Evolutionary conservation across 2,888 invertebrate species (phyloP).

Genomic region (Heliothis peltigera): DNA sequence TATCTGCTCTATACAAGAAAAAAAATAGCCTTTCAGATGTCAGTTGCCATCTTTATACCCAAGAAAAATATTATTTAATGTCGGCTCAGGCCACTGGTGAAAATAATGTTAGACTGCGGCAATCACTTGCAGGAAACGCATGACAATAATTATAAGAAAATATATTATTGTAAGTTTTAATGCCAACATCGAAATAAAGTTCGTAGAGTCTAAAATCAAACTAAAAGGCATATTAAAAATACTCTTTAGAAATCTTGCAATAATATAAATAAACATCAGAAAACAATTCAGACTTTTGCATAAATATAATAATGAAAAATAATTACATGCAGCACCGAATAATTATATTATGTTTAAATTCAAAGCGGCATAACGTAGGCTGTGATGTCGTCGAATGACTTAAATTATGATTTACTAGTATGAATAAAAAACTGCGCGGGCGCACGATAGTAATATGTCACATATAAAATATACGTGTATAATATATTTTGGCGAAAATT

Average conservation of each 20-base stretch:
- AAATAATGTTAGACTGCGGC: slow-evolving; percentile 39
- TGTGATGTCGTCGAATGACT: slow-evolving; percentile 13
- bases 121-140: slow-evolving; percentile 18
- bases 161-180: background rate
- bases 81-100: slow-evolving; percentile 22
- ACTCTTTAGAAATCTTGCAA: too few species aligned
- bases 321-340: background rate
- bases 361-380: slow-evolving; percentile 3
- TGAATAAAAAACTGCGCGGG: slow-evolving; percentile 43
- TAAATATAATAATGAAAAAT: background rate
- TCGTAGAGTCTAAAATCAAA: background rate
- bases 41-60: slow-evolving; percentile 8
- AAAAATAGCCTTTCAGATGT: slow-evolving; percentile 46
- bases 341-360: slow-evolving; percentile 6
- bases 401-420: slow-evolving; percentile 30
- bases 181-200: slow-evolving; percentile 11
- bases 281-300: background rate
- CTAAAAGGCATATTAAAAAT: background rate
- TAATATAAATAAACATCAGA: too few species aligned
- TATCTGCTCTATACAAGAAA: slow-evolving; percentile 39
- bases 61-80: slow-evolving; percentile 26
- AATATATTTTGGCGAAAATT: slow-evolving; percentile 67
- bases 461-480: slow-evolving; percentile 43
- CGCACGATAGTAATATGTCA: slow-evolving; percentile 50
- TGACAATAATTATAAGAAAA: slow-evolving; percentile 16